Percentiles rank a stretch among this genome's conserved stretches.
phyloP scores from a whole-genome alignment of 2,888 invertebrate species.

The Drosophila diplacantha region DNA sequence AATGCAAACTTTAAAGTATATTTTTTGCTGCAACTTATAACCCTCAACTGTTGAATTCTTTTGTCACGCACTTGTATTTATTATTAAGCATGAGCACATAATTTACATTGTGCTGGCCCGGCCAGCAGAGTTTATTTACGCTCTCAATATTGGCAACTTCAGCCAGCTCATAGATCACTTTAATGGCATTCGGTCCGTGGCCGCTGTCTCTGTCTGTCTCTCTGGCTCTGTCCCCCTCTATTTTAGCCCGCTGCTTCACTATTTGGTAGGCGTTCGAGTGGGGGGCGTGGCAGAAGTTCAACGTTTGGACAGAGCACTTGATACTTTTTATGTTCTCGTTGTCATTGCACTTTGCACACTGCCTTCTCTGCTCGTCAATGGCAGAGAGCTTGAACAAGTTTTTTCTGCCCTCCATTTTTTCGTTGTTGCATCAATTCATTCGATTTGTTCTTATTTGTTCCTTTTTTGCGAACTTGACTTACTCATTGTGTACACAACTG shows the following conservation, averaged over 20 bases:
- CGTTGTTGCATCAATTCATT: constrained; percentile 4
- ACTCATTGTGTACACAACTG: constrained; percentile 34
- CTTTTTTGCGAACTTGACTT: constrained; percentile 28
- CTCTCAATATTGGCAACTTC: constrained; percentile 43
- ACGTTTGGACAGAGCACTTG: constrained; percentile 54
- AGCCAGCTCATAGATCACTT: constrained; percentile 40
- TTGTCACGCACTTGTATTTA: constrained; percentile 16
- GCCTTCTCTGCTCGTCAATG: constrained; percentile 31
- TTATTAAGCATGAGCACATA: constrained; percentile 10
- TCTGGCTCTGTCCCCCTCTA: constrained; percentile 4
- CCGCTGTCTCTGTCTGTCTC: constrained; percentile 7
- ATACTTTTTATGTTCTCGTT: constrained; percentile 35
- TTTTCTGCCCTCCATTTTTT: constrained; percentile 25
- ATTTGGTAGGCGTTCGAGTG: constrained; percentile 25
- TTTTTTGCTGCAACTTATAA: background rate
- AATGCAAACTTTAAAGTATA: background rate
- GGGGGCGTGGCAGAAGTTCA: constrained; percentile 44
- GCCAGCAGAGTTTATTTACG: constrained; percentile 32
- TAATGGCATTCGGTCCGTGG: constrained; percentile 33
- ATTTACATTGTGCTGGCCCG: constrained; percentile 18
- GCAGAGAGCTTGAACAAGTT: constrained; percentile 42
- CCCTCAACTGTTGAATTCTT: constrained; percentile 5
- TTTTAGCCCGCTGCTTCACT: constrained; percentile 19
- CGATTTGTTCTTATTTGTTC: constrained; percentile 25
- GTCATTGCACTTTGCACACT: constrained; percentile 35